Evolutionary conservation across 2,888 invertebrate species (phyloP), one percentile per base, ranked within the genome.

Genomic region (Resseliella maxima): DNA sequence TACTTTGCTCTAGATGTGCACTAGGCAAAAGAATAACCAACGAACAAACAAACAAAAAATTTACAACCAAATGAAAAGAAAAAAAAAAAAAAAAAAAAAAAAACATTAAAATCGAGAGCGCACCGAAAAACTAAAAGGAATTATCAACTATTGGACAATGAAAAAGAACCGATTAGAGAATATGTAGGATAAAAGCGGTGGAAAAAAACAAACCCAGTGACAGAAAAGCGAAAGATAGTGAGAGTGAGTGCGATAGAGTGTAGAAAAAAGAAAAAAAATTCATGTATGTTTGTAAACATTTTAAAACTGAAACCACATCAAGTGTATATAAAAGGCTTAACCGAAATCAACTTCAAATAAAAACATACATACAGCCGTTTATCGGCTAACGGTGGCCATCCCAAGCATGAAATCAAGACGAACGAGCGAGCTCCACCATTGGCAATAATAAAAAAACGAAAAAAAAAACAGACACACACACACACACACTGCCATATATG

Each of bases 271-370:
- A 27, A 64, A 64, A 64, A 64, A 21, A 64, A 64, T 2, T 24
- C 5, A 35, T 24, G 41, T 41, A 41, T 83, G 83, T 83, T 83
- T 83, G 83, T 41, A 83, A 38, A 83, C 41, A 83, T 83, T 83
- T 83, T 83, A 83, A 72, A 83, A 83, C 83, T 83, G 41, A 83
- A 83, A 83, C 83, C 83, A 83, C 83, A 83, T 83, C 83, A 83
- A 83, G 83, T 83, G 83, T 83, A 83, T 83, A 83, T 83, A 41
- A 41, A 83, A 83, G 83, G 83, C 83, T 83, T 83, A 83, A 83
- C 83, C 36, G 41, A 41, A 38, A 83, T 83, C 36, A 83, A 41
- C 83, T 83, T 83, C 41, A 24, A 83, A 83, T 41, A 83, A 83
- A 83, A 83, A 38, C 83, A 38, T 6, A 36, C 83, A 83, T 72